phyloP scores from a whole-genome alignment of 2,888 invertebrate genomes.

The Aphodius granarius region DNA sequence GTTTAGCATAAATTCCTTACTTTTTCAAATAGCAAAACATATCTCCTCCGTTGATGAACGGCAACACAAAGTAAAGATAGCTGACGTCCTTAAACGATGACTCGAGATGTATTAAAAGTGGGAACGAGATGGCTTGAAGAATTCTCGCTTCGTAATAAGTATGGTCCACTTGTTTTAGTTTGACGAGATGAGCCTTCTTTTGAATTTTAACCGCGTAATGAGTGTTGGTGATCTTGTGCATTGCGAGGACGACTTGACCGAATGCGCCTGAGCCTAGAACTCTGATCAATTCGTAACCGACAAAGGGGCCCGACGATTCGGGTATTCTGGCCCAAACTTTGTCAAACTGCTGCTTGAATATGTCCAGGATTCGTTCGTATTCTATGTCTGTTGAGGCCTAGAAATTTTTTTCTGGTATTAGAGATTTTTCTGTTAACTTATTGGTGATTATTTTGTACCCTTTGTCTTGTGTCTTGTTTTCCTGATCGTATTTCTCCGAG shows the following conservation, averaged over 20 bases:
- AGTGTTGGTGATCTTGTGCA: slow-evolving; percentile 60
- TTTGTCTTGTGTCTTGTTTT: not conserved
- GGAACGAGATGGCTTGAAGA: slow-evolving; percentile 81
- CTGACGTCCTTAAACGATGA: slow-evolving; percentile 85
- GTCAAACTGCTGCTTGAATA: slow-evolving; percentile 60
- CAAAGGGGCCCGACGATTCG: slow-evolving; percentile 37
- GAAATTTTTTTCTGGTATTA: not conserved
- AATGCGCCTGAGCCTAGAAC: slow-evolving; percentile 92
- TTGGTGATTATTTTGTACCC: not conserved
- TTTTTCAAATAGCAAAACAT: slow-evolving; percentile 77
- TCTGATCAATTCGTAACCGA: slow-evolving; percentile 71
- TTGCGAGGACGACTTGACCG: slow-evolving; percentile 76
- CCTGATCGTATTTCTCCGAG: not conserved
- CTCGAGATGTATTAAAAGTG: slow-evolving; percentile 85
- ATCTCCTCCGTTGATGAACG: slow-evolving; percentile 84
- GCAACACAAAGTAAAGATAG: slow-evolving; percentile 81
- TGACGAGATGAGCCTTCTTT: slow-evolving; percentile 82
- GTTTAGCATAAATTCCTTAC: slow-evolving; percentile 38
- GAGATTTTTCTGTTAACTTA: not conserved
- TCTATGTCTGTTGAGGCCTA: slow-evolving; percentile 27
- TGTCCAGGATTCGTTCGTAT: slow-evolving; percentile 54
- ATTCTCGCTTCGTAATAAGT: slow-evolving; percentile 89
- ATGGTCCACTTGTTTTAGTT: slow-evolving; percentile 86
- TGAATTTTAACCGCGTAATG: slow-evolving; percentile 88
- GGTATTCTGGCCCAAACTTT: slow-evolving; percentile 55